Evolutionary conservation across 2,113 vertebrate species (phyloP).

Genomic region (Lagopus muta): DNA sequence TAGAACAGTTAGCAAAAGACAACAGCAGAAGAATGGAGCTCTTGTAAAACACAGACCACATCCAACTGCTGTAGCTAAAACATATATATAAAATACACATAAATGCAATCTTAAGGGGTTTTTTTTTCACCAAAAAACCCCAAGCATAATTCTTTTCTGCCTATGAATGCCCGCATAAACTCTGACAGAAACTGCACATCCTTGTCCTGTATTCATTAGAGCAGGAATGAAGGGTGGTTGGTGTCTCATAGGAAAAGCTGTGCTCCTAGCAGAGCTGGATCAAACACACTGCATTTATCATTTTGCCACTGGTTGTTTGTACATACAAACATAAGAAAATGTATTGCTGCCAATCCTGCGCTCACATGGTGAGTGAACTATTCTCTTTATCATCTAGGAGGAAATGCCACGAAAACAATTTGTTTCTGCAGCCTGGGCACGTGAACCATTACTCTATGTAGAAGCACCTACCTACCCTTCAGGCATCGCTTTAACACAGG

Average conservation of each 20-base stretch:
- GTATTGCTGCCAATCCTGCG: rapidly evolving
- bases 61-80: not conserved
- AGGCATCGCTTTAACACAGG: not conserved
- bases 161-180: not conserved
- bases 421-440: not conserved
- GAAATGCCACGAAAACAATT: not conserved
- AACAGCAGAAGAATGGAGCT: not conserved
- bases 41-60: not conserved
- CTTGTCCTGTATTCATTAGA: not conserved
- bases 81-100: not conserved
- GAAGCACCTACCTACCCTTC: not conserved
- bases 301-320: not conserved
- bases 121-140: not conserved
- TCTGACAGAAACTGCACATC: not conserved
- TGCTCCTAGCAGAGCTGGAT: not conserved
- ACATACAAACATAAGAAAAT: not conserved
- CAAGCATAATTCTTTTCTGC: not conserved
- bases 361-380: rapidly evolving
- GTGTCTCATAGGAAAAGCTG: not conserved
- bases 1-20: not conserved
- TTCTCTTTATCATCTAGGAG: not conserved
- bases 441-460: not conserved
- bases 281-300: not conserved
- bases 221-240: not conserved
- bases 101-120: not conserved